These are phyloP conservation scores for Alectoris magna DNA, from an alignment of 2,797 vertebrate species.

Conservation along the genomic window DNA sequence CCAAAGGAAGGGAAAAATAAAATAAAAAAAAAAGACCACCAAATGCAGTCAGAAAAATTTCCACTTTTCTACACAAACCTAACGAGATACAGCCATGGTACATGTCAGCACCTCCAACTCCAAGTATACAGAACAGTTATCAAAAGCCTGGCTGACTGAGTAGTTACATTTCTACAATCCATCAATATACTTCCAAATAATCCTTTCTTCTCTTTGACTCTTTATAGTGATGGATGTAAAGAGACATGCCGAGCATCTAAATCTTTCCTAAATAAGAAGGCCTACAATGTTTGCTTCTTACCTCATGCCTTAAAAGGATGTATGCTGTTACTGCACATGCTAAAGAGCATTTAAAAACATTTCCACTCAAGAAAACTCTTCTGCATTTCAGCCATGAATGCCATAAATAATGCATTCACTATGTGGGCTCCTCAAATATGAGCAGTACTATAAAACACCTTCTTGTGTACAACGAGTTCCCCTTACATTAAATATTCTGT, in stretches of 20 bases:
- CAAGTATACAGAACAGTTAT: background rate
- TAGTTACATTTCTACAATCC: slow-evolving; percentile 12
- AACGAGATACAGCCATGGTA: background rate
- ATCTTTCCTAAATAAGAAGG: background rate
- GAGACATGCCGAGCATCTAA: background rate
- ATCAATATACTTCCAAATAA: slow-evolving; percentile 27
- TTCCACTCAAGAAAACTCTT: background rate
- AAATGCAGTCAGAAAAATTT: background rate
- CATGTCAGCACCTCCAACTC: background rate
- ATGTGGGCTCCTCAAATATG: background rate
- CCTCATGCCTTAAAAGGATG: background rate
- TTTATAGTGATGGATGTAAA: background rate
- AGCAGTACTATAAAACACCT: background rate
- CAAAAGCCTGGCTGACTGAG: background rate
- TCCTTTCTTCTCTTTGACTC: background rate
- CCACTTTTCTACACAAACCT: background rate
- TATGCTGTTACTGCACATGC: background rate
- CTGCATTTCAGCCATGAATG: background rate
- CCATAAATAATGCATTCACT: background rate
- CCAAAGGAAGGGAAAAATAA: background rate
- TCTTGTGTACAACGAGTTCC: background rate
- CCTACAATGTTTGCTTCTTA: background rate
- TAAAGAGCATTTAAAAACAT: background rate
- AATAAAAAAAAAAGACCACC: background rate
- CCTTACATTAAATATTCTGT: background rate